Conservation (phyloP, 2,797 vertebrate species). For the Trichosurus vulpecula region DNA sequence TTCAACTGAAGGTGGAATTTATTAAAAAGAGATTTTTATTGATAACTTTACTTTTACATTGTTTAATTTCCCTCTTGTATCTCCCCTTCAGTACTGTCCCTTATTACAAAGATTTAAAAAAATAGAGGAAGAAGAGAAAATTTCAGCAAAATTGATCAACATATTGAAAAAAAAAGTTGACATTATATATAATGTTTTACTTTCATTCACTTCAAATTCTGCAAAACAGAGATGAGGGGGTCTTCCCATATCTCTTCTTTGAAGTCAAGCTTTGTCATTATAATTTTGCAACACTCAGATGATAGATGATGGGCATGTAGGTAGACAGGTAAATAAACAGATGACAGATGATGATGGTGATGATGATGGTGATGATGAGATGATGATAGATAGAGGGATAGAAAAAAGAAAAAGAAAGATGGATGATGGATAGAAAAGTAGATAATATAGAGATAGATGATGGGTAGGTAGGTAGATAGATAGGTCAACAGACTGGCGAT, state of each 20-base stretch:
- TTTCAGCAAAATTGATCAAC: not conserved
- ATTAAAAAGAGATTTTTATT: not conserved
- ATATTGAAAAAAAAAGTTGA: not conserved
- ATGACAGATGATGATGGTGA: too few relatives aligned
- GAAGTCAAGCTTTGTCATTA: not conserved
- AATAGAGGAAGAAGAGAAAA: not conserved
- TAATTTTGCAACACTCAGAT: not conserved
- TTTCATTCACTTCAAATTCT: not conserved
- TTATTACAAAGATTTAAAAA: not conserved
- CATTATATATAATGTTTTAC: not conserved
- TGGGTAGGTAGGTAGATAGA: not conserved
- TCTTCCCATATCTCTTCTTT: not conserved
- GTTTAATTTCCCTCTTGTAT: not conserved
- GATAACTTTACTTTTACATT: not conserved
- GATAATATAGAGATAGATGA: not conserved
- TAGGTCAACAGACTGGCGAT: not conserved
- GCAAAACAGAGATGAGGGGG: not conserved
- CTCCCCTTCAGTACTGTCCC: not conserved
- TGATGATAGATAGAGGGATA: not conserved
- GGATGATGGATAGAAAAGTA: too few relatives aligned
- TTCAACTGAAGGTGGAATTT: not conserved
- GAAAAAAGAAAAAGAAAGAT: too few relatives aligned
- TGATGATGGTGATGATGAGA: too few relatives aligned
- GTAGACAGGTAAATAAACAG: not conserved
- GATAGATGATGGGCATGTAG: not conserved